Evolutionary conservation across 2,113 vertebrate species (phyloP).

Genomic region (Oreamnos americanus): DNA sequence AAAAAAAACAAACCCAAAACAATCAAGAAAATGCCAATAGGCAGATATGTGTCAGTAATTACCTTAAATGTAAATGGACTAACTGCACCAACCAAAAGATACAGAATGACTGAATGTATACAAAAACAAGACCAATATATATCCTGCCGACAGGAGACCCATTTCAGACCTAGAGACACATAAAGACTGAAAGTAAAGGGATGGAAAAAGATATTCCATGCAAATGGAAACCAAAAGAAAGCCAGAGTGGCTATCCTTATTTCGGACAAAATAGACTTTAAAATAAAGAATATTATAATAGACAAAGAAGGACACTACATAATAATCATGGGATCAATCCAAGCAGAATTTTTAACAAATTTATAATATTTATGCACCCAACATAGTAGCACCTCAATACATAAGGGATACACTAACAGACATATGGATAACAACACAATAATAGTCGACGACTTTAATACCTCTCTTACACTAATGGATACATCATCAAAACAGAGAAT

Average conservation of each 20-base stretch:
- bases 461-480: background rate
- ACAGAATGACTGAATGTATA: background rate
- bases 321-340: background rate
- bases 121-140: background rate
- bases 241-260: background rate
- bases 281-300: background rate
- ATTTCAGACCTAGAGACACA: background rate
- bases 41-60: background rate
- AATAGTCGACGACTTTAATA: accelerated
- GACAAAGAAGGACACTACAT: background rate
- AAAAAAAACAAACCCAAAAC: background rate
- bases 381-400: background rate
- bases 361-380: background rate
- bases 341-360: background rate
- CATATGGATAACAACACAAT: background rate
- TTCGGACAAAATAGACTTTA: background rate
- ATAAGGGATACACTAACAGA: background rate
- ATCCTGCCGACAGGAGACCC: background rate
- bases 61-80: background rate
- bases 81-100: background rate
- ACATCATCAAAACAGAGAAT: background rate
- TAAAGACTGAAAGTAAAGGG: background rate
- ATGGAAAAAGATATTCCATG: background rate
- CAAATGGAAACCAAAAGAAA: background rate
- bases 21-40: background rate